Evolutionary conservation across 2,888 invertebrate genomes (phyloP), one percentile per base, ranked within the genome.

Genomic region (Sceliomorpha sp.): DNA sequence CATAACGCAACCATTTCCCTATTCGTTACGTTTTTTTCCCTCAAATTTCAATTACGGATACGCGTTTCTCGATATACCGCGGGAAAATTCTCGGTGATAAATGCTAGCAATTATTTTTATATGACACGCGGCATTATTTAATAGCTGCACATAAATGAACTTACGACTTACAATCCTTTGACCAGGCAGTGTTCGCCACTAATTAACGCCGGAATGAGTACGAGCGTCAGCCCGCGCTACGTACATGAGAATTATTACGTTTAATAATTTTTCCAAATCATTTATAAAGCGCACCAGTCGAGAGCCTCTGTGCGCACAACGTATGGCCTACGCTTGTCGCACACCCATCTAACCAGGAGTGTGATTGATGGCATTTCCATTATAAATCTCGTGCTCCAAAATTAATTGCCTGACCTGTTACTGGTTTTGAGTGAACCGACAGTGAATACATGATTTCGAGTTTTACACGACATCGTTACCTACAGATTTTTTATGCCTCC

Each of bases 371-470:
- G 26, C 45, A 24, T 45, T 20, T 45, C 62, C 62, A 39, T 62
- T 62, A 62, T 37, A 44, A 62, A 44, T 53, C 32, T 32, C 32
- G 27, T 12, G 45, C 13, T 13, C 32, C n/a, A 26, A 53, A 53
- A 53, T 62, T 62, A 62, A 62, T 62, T 45, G 53, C 37, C 13
- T 42, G 34, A 14, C 36, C 32, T 27, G 32, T 36, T 50, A 37
- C 45, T 72, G 75, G 70, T 73, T 77, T 62, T 74, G 75, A 77
- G 79, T 80, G 75, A 76, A 74, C 74, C 74, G 70, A 60, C 73
- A 75, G 74, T 79, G 76, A 80, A 78, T 82, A 75, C 74, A 77
- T 76, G 74, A 77, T 81, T 82, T 76, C 68, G 67, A 71, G 70
- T 50, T 68, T 70, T 47, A 56, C 53, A 64, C 50, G 45, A 31